Conservation (phyloP, 2,113 vertebrate species). For the Henicopernis longicauda region DNA sequence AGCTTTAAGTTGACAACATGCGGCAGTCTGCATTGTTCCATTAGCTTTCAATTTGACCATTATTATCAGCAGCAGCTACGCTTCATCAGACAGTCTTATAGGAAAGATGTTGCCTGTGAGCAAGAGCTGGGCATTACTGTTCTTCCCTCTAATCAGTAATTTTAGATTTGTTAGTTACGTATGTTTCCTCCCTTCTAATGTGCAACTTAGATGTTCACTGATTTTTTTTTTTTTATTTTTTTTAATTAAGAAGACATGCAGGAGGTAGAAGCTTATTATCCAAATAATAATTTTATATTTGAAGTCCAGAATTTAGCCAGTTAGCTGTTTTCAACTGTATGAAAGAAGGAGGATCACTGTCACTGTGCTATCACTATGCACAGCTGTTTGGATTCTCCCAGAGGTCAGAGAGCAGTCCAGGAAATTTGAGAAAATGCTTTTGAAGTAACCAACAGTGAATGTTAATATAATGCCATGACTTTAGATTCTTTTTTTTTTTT, state of each 20-base stretch:
- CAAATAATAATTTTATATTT: background rate
- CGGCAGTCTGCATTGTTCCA: background rate
- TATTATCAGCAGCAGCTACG: background rate
- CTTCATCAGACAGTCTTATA: background rate
- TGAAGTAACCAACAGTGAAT: background rate
- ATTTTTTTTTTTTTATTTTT: background rate
- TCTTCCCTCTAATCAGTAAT: background rate
- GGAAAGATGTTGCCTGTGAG: background rate
- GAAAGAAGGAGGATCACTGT: background rate
- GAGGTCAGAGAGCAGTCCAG: background rate
- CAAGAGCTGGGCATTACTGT: background rate
- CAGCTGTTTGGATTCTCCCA: background rate
- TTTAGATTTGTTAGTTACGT: background rate
- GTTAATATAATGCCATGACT: background rate
- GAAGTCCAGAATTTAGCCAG: background rate
- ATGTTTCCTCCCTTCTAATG: background rate
- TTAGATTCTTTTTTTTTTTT: background rate
- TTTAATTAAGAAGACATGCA: background rate
- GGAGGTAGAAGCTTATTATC: background rate
- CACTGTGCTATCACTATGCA: background rate
- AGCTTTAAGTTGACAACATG: background rate
- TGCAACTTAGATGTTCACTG: background rate
- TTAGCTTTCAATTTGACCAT: background rate
- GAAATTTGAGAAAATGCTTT: background rate
- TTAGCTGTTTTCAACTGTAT: background rate